phyloP scores from a whole-genome alignment of 2,113 vertebrate genomes.

The Rhabdomys dilectus region DNA sequence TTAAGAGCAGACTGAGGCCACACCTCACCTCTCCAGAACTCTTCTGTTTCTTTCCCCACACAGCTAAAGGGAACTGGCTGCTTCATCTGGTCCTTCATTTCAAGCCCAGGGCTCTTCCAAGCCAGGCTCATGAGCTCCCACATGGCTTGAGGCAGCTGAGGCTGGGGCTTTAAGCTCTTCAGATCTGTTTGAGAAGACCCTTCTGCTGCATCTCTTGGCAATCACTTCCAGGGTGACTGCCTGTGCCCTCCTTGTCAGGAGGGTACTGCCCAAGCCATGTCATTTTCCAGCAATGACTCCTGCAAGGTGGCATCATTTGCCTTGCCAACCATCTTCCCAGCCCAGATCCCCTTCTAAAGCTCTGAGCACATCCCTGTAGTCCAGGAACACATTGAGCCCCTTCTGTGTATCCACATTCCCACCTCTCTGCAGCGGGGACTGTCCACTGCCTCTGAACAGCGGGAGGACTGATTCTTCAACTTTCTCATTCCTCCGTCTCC shows the following conservation, averaged over 20 bases:
- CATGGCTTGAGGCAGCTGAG: neutral
- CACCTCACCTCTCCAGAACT: neutral
- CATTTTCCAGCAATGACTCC: neutral
- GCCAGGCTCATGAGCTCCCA: neutral
- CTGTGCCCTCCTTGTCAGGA: neutral
- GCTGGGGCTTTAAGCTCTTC: constrained; percentile 10
- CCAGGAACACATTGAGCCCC: neutral
- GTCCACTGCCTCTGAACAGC: neutral
- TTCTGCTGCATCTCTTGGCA: neutral
- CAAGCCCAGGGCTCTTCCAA: neutral
- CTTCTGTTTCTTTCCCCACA: neutral
- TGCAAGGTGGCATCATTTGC: neutral
- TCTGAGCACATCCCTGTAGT: neutral
- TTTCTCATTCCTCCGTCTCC: neutral
- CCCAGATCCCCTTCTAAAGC: neutral
- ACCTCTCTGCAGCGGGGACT: too few relatives aligned
- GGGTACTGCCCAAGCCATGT: neutral
- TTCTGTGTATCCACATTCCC: neutral
- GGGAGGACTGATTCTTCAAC: fast-evolving
- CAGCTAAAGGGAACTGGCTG: neutral
- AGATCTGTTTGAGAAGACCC: neutral
- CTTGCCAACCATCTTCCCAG: neutral
- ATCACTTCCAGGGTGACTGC: neutral
- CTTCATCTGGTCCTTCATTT: neutral
- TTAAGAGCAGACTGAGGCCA: neutral